Evolutionary conservation across 2,888 invertebrate species (phyloP), one percentile per base, ranked within the genome.

Genomic region (Thelaira solivaga): DNA sequence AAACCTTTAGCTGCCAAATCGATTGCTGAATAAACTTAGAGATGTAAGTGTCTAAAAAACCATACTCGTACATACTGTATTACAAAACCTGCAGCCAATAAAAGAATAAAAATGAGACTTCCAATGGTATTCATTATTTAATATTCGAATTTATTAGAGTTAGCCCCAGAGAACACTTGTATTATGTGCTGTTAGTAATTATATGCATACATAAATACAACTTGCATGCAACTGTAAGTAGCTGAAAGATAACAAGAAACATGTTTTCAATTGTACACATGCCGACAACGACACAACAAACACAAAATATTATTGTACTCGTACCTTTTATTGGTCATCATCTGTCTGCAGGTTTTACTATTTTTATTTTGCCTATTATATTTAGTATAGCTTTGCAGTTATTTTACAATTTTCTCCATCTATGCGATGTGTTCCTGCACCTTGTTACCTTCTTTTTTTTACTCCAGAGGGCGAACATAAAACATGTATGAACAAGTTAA

Each of bases 401-500:
- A 59, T 51, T 67, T 36, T 10, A 24, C 24, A 39, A 29, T 61
- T 13, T 51, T 8, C 49, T 61, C n/a, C 24, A 45, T 34, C 18
- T 74, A 34, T 74, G 29, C 36, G 34, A 34, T 45, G 11, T 20
- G 55, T 55, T 64, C 49, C 51, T 74, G 74, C 67, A 75, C 67
- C 74, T 75, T 74, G 59, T 67, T 53, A 67, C 53, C 59, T 67
- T 59, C 49, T 59, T 67, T 45, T 36, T 41, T 68, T 64, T 59
- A 41, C 61, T 67, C 73, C 55, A 45, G 55, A 61, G 78, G 78
- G 64, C 65, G 65, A 78, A 74, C 61, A 61, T 74, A 59, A 74
- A 74, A 65, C 69, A 78, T 78, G 74, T 78, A 72, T 72, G 64
- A 64, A 71, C 47, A 73, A 41, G 67, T 61, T 62, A 67, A 62